Evolutionary conservation across 92 coral and sea anemone genomes (phyloP), one percentile per base, ranked within the genome.

Genomic region (Palythoa grandiflora): DNA sequence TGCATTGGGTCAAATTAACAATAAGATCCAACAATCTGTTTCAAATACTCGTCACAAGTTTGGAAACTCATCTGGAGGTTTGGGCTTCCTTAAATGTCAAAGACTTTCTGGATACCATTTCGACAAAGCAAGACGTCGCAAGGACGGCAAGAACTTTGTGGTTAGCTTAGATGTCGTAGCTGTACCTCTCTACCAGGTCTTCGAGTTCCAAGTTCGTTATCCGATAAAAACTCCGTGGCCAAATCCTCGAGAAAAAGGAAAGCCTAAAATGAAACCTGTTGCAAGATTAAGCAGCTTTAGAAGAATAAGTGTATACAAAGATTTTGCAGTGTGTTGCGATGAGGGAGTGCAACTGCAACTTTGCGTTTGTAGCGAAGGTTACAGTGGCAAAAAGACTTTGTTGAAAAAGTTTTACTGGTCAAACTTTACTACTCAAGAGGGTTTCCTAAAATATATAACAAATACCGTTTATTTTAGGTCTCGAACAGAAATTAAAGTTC

Each of bases 281-380:
- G 93, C 91, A 9, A 53, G 78, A 48, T 54, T 93, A 60, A 87
- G 88, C 7, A 92, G 90, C 55, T 63, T 63, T 35, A 85, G 98
- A 21, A 87, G 98, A 80, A 93, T 95, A 6, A 96, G 98, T 75
- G 94, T 96, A 50, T 96, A 94, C 80, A 90, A 95, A 17, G 89
- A 92, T 38, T 96, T 87, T 85, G 93, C 90, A 47, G 84, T 76
- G 71, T 96, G 98, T 47, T 91, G 92, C n/a, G 98, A 96, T 81
- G 75, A 88, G 20, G 73, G 88, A 15, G 98, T 96, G 20, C 79
- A 83, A 39, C 65, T 95, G 44, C 93, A 96, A 15, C 73, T 88
- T 3, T 96, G 98, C 66, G 96, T 95, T 19, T 96, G 98, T 66
- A 86, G 87, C 54, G 68, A 60, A 50, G 84, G 66, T 6, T 83